Evolutionary conservation across 2,113 vertebrate genomes (phyloP).

Genomic region (Oryzias curvinotus): DNA sequence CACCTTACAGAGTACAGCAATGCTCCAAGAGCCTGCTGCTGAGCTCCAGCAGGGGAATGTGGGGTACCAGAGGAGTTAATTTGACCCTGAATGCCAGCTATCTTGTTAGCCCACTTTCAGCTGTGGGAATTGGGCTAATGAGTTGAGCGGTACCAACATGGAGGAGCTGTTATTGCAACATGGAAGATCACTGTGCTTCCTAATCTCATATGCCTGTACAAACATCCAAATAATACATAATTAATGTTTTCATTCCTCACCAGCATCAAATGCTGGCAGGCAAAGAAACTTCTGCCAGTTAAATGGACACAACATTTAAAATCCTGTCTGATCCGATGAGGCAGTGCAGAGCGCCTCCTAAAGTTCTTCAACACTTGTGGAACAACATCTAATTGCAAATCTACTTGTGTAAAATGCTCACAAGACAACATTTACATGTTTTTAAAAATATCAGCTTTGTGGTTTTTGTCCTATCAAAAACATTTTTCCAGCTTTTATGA

Average conservation of each 20-base stretch:
- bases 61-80: constrained; percentile 71
- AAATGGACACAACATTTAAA: constrained; percentile 41
- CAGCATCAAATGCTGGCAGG: constrained; percentile 35
- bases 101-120: constrained; percentile 67
- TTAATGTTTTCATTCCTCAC: constrained; percentile 59
- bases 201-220: constrained; percentile 65
- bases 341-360: constrained; percentile 30
- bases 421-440: constrained; percentile 3
- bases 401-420: constrained; percentile 13
- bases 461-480: neutral
- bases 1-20: constrained; percentile 45
- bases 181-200: constrained; percentile 55
- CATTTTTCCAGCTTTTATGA: constrained; percentile 1
- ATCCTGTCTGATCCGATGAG: constrained; percentile 55
- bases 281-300: constrained; percentile 41
- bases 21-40: constrained; percentile 39
- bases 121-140: constrained; percentile 70
- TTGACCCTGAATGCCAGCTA: constrained; percentile 59
- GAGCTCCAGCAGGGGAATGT: constrained; percentile 43
- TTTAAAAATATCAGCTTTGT: neutral
- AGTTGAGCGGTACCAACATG: constrained; percentile 59
- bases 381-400: constrained; percentile 17
- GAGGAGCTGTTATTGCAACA: constrained; percentile 60
- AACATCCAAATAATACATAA: constrained; percentile 67
- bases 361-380: constrained; percentile 29